These are phyloP conservation scores for Edolisoma coerulescens DNA, from an alignment of 2,113 vertebrate species.

Conservation along the genomic window DNA sequence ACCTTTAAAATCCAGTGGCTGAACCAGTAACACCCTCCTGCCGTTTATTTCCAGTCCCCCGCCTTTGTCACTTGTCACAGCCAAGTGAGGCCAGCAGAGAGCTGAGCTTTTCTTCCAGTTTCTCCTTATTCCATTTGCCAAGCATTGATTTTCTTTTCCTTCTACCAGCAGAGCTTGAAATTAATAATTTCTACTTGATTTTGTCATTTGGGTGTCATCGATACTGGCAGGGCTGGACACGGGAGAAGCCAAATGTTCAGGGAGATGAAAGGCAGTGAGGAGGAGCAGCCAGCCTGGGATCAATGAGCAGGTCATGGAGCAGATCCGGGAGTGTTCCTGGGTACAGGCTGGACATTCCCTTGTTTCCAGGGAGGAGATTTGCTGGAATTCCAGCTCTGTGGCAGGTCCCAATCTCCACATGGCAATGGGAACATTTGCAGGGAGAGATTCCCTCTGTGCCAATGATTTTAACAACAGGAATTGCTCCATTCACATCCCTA, in stretches of 20 bases:
- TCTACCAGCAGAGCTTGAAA: conserved; percentile 51
- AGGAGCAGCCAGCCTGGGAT: neutral
- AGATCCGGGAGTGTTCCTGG: neutral
- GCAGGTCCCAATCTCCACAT: neutral
- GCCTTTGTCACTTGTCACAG: neutral
- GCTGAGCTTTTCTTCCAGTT: neutral
- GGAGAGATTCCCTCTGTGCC: neutral
- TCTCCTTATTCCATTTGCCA: conserved; percentile 27
- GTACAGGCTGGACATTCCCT: neutral
- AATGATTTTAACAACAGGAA: neutral
- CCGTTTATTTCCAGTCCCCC: neutral
- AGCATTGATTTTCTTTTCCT: conserved; percentile 47
- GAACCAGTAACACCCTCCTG: neutral
- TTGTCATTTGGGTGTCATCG: neutral
- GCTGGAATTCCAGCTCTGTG: neutral
- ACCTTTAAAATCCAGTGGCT: neutral
- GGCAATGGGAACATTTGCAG: neutral
- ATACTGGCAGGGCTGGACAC: neutral
- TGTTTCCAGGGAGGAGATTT: neutral
- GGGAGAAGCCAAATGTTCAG: neutral
- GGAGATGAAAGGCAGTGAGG: neutral
- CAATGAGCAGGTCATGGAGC: neutral
- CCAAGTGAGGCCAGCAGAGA: neutral
- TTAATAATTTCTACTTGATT: conserved; percentile 36
- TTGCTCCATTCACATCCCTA: neutral